Evolutionary conservation across 2,113 vertebrate species (phyloP).

Genomic region (Oreochromis aureus): DNA sequence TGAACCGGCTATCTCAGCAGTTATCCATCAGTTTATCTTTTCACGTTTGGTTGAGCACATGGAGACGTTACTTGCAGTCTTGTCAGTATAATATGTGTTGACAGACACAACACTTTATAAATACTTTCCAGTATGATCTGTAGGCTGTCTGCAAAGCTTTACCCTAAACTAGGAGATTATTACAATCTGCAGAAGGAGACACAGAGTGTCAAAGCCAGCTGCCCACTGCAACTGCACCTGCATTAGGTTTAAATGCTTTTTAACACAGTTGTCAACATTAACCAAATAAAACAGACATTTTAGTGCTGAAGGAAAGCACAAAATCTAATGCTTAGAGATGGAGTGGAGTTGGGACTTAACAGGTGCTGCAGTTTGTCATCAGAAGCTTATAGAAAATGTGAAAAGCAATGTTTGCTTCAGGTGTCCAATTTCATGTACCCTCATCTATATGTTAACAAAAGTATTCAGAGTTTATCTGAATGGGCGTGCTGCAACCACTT

Average conservation of each 20-base stretch:
- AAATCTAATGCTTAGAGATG: background rate
- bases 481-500: background rate
- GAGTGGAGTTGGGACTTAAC: background rate
- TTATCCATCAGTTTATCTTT: constrained; percentile 41
- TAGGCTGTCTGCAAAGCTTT: constrained; percentile 54
- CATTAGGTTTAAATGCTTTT: background rate
- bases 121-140: background rate
- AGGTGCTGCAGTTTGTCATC: background rate
- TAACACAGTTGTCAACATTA: background rate
- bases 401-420: background rate
- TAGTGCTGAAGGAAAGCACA: background rate
- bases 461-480: background rate
- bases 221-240: background rate
- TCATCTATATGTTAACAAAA: background rate
- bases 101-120: background rate
- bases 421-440: background rate
- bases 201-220: background rate
- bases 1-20: constrained; percentile 34
- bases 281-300: background rate
- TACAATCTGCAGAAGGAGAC: constrained; percentile 3
- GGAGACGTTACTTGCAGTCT: background rate
- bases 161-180: constrained; percentile 62
- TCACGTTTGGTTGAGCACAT: constrained; percentile 34
- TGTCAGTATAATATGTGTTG: background rate
- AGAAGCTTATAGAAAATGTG: background rate